Base-by-base conservation (phyloP, 2,113 vertebrate genomes). In the Scatophagus argus region DNA sequence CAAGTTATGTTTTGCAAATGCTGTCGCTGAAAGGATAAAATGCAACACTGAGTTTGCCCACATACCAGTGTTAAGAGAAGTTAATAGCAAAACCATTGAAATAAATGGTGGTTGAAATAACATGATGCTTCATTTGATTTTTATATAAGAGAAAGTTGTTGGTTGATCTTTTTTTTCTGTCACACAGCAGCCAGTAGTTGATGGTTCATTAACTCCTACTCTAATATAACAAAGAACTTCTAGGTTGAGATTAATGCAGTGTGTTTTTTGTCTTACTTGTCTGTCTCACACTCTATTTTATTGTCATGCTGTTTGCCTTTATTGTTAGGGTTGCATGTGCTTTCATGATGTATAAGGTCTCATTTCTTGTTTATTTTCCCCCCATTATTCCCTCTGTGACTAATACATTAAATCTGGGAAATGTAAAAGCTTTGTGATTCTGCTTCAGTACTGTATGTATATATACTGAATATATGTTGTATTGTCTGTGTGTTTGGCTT, bases 381-480 rank as follows among this genome's bases (percentile, higher is more conserved):
- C 17, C 55, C 12, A 23, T 61, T 43, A 17, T 49, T 31, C 16
- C 46, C 52, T 61, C 41, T 56, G 55, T 82, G 64, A 77, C 49
- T 62, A 49, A 80, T 60, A 60, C 49, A 81, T 72, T 74, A 73
- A 89, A 80, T 69, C 63, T 68, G 17, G 59, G 44, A 67, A 83
- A 78, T 44, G n/a, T 63, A 43, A 12, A 14, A 29, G n/a, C 0
- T 19, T 17, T 39, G 14, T 36, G n/a, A 31, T 27, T 54, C 61
- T 56, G 62, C 12, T 11, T 52, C 6, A 17, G n/a, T 11, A 49
- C 34, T 23, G 32, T n/a, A 4, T 43, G 9, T 2, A 17, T 9
- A n/a, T n/a, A n/a, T n/a, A n/a, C n/a, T n/a, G n/a, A n/a, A 16
- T 5, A 5, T 56, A 4, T 49, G 11, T 25, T n/a, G 1, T 54